Evolutionary conservation across 2,888 invertebrate species (phyloP).

Genomic region (Drosophila helvetica): DNA sequence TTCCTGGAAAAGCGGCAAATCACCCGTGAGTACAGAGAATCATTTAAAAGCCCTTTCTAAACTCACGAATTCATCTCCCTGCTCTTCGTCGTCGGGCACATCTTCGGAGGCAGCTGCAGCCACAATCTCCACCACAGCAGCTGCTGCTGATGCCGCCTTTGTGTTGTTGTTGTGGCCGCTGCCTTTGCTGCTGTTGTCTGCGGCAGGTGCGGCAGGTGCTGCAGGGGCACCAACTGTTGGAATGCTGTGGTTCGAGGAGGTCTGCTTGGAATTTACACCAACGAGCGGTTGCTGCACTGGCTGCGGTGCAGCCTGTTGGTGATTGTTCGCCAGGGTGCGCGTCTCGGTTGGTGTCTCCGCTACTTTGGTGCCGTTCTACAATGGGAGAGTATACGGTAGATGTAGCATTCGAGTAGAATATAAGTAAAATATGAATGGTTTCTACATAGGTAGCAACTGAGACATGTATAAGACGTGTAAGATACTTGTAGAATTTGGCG

Average conservation of each 20-base stretch:
- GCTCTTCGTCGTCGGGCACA: slow-evolving; percentile 87
- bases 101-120: slow-evolving; percentile 36
- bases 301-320: slow-evolving; percentile 59
- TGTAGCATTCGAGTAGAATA: neutral
- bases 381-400: neutral
- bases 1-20: slow-evolving; percentile 77
- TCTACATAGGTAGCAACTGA: neutral
- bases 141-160: slow-evolving; percentile 51
- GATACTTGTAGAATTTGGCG: neutral
- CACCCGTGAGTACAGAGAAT: neutral
- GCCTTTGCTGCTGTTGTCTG: slow-evolving; percentile 37
- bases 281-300: slow-evolving; percentile 57
- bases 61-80: slow-evolving; percentile 88
- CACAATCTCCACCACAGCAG: slow-evolving; percentile 31
- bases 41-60: neutral
- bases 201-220: slow-evolving; percentile 48
- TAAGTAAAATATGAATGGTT: neutral
- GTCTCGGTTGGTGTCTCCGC: slow-evolving; percentile 61
- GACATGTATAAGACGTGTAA: neutral
- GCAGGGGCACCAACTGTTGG: slow-evolving; percentile 30
- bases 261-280: slow-evolving; percentile 61
- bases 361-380: slow-evolving; percentile 64
- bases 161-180: slow-evolving; percentile 15
- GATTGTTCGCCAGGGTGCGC: slow-evolving; percentile 57
- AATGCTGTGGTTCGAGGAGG: neutral